Conservation (phyloP, 2,113 vertebrate genomes). For the Lophura nycthemera region DNA sequence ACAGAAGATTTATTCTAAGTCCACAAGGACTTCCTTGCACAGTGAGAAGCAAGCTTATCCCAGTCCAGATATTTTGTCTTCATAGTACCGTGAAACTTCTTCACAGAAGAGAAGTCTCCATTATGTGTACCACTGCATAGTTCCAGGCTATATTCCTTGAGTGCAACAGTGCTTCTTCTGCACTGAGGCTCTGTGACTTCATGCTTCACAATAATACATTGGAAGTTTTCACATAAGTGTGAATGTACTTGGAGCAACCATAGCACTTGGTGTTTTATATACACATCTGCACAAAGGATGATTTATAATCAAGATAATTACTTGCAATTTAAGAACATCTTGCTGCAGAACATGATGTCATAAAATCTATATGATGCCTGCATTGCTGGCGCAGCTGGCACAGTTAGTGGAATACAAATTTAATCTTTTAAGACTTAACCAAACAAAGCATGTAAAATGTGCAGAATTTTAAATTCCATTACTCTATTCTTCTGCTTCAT, state of each 20-base stretch:
- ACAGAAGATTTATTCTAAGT: background rate
- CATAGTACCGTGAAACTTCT: background rate
- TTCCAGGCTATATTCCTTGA: background rate
- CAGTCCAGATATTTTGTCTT: background rate
- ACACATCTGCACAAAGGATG: background rate
- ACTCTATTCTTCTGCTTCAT: background rate
- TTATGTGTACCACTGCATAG: background rate
- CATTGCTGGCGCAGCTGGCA: background rate
- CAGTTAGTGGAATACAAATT: background rate
- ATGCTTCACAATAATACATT: background rate
- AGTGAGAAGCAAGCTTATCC: background rate
- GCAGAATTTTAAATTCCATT: background rate
- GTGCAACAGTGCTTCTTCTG: background rate
- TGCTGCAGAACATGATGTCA: background rate
- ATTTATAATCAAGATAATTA: background rate
- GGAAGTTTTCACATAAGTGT: background rate
- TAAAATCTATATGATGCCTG: background rate
- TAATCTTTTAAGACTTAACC: background rate
- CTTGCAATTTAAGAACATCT: background rate
- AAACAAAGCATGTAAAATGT: background rate
- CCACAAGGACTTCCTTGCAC: background rate
- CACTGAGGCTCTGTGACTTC: background rate
- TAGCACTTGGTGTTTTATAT: background rate
- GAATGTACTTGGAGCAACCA: background rate
- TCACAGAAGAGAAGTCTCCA: background rate